These are phyloP conservation scores for Allobates femoralis DNA, from an alignment of 2,797 vertebrate genomes.

Conservation along the genomic window DNA sequence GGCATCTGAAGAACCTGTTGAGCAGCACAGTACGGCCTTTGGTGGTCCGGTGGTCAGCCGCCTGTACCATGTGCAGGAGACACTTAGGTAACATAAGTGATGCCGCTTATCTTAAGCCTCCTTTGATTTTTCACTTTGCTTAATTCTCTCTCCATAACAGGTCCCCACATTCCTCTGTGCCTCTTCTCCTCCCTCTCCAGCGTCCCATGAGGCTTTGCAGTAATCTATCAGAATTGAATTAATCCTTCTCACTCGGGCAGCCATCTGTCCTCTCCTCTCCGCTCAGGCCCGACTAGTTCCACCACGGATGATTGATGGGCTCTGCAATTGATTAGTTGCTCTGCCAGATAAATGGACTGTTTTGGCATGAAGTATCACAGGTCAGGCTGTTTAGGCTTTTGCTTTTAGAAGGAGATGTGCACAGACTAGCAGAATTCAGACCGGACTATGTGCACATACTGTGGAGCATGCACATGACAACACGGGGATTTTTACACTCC, in stretches of 20 bases:
- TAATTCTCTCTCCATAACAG: slow-evolving; percentile 43
- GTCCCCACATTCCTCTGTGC: slow-evolving; percentile 51
- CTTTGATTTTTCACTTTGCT: neutral
- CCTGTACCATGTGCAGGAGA: slow-evolving; percentile 91
- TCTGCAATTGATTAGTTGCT: slow-evolving; percentile 96
- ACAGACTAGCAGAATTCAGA: slow-evolving; percentile 60
- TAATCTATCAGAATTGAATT: slow-evolving; percentile 88
- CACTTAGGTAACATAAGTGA: slow-evolving; percentile 90
- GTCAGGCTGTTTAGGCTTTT: slow-evolving; percentile 78
- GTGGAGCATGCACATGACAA: too few relatives aligned
- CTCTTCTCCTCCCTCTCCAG: slow-evolving; percentile 49
- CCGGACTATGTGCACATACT: neutral
- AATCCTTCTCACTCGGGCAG: slow-evolving; percentile 83
- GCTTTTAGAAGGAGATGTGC: slow-evolving; percentile 75
- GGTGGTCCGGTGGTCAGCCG: slow-evolving; percentile 94
- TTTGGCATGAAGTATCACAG: slow-evolving; percentile 90
- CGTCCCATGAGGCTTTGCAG: slow-evolving; percentile 62
- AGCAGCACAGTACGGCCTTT: slow-evolving; percentile 83
- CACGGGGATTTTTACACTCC: neutral
- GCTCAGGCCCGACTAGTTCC: slow-evolving; percentile 66
- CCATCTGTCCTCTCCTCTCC: slow-evolving; percentile 77
- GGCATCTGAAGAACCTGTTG: slow-evolving; percentile 81
- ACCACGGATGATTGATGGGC: slow-evolving; percentile 86
- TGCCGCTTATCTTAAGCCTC: neutral
- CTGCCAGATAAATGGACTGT: slow-evolving; percentile 91